Percentiles rank a stretch among this genome's conserved stretches.
These are phyloP conservation scores for Paralichthys olivaceus DNA, from an alignment of 2,113 vertebrate species.

Conservation along the genomic window DNA sequence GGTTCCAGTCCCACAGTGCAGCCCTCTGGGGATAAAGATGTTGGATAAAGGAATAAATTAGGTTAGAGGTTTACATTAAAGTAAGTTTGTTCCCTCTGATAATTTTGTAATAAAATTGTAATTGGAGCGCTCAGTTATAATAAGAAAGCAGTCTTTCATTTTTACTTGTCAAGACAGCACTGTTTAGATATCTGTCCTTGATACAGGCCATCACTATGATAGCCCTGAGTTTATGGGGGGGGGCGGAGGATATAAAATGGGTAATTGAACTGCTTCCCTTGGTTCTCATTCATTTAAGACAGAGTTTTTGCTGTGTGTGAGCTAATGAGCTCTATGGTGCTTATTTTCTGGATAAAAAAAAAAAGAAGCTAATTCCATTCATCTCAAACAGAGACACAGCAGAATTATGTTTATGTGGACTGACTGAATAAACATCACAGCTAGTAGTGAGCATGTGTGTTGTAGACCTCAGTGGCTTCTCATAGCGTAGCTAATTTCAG, in stretches of 20 bases:
- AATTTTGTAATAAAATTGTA: background rate
- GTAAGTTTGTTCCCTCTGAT: background rate
- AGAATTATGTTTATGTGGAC: background rate
- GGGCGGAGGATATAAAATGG: background rate
- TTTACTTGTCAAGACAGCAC: background rate
- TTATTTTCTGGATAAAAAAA: constrained; percentile 9
- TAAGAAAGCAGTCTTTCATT: background rate
- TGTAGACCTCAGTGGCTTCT: background rate
- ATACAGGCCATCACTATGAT: background rate
- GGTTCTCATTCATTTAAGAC: background rate
- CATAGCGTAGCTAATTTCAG: background rate
- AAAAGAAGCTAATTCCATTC: constrained; percentile 12
- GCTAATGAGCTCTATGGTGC: constrained; percentile 5
- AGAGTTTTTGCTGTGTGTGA: background rate
- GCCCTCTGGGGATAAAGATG: too few relatives aligned
- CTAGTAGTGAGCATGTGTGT: background rate
- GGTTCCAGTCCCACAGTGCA: too few relatives aligned
- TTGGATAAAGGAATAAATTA: too few relatives aligned
- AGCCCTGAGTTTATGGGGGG: background rate
- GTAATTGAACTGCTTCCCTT: background rate
- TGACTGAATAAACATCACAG: background rate
- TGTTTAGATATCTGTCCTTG: background rate
- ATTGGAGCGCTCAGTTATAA: too few relatives aligned
- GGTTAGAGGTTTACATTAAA: background rate
- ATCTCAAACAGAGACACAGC: background rate